Base-by-base conservation (phyloP, 2,888 invertebrate genomes). In the Dendrolimus pini region DNA sequence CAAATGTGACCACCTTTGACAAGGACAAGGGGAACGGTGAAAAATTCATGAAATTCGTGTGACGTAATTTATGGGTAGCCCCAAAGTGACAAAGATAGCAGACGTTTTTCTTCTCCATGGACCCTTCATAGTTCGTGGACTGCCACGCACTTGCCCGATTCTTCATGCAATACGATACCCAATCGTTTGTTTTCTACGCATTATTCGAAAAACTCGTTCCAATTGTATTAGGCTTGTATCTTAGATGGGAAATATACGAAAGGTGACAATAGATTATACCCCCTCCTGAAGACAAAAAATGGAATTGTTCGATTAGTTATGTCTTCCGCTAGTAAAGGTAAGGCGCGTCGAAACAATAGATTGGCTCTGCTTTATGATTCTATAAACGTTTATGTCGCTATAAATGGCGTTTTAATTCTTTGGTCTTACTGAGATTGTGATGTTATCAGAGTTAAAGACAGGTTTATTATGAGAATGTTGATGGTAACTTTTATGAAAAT, bases 261-360 rank as follows among this genome's bases (percentile, higher is more conserved):
- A 84, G 82, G 90, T 86, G 88, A 89, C 89, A 88, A 89, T 88
- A 89, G 89, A 89, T 88, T 84, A 81, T 77, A 80, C 81, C 75
- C 74, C 74, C 77, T 77, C 71, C 73, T 69, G 74, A 72, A 79
- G 80, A 89, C 88, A 88, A 88, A 89, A 89, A 89, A 84, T 79
- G 76, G 85, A 83, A 84, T 87, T 75, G 77, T 76, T 76, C 88
- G 85, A 89, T 89, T 87, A 86, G 87, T 86, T 83, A 85, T 83
- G 84, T 88, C 78, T 80, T 71, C 78, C 77, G 68, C 72, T 75
- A 69, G 85, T 87, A 89, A 87, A 85, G 89, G 86, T 30, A 47
- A 10, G 47, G 73, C 72, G 83, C 70, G 72, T 76, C 71, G 80
- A 83, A 82, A 90, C 89, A 89, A 90, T 89, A 84, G 85, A 85